Evolutionary conservation across 2,797 vertebrate species (phyloP).

Genomic region (Podarcis siculus): DNA sequence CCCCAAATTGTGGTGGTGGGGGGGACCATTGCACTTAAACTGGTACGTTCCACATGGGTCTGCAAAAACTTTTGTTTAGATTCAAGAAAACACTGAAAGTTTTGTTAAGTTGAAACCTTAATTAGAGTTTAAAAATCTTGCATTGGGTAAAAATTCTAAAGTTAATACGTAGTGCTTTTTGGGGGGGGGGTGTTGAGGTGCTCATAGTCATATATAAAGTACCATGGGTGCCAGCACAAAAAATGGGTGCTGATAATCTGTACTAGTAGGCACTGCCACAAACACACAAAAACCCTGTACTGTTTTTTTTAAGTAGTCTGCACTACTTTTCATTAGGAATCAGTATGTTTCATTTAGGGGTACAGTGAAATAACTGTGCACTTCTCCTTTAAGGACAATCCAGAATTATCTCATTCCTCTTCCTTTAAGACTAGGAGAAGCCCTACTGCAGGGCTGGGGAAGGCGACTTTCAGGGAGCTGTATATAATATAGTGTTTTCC

Average conservation of each 20-base stretch:
- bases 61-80: background rate
- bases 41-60: no score
- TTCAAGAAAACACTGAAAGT: background rate
- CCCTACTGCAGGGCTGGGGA: background rate
- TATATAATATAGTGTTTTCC: background rate
- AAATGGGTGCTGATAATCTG: no score
- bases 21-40: no score
- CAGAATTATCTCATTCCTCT: background rate
- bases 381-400: background rate
- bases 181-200: no score
- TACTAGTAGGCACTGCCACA: no score
- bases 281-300: no score
- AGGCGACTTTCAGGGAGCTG: background rate
- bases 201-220: no score
- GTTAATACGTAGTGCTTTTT: background rate
- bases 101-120: background rate
- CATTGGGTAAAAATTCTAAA: background rate
- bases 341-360: no score
- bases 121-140: background rate
- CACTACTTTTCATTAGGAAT: background rate
- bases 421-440: background rate
- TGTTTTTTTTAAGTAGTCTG: background rate
- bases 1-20: no score
- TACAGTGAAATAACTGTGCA: background rate
- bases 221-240: no score